Evolutionary conservation across 1,140 invertebrate species (phyloP), one percentile per base, ranked within the genome.

Genomic region (Micrasema minimum): DNA sequence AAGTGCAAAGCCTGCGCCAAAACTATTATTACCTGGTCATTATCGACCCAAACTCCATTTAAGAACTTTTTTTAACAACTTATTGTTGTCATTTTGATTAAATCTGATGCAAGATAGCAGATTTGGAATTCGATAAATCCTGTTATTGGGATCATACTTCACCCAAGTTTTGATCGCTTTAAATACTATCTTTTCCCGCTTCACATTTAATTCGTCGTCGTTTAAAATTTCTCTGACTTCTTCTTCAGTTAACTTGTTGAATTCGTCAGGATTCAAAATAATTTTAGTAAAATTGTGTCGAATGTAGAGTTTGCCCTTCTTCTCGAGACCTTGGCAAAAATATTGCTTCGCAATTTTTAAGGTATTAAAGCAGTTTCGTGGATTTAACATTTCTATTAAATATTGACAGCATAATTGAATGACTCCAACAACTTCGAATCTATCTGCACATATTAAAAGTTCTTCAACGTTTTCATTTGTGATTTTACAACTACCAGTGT

Each of bases 51-150:
- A n/a, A 12, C 45, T 46, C 59, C 59, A 62, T 12, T 62, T 62
- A 3, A 62, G 12, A 20, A 62, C 59, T 12, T 9, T 45, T 46
- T 43, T 43, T n/a, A 45, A 0, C n/a, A 62, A 97, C 84, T 0
- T 97, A 43, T 18, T 22, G n/a, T 62, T 62, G 20, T 62, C 16
- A n/a, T 62, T 22, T 31, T 62, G 57, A 7, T 95, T 94, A 1
- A 96, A 85, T 20, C 95, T 87, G 69, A 95, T 90, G 61, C 91
- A 91, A 37, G 88, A 88, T 86, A 97, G 90, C 0, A 97, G 80
- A 26, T 89, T 85, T 0, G 90, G 87, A 3, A 94, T 90, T 73
- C 90, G 81, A 26, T 83, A 76, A 78, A 88, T 89, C 9, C 92
- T 85, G 4, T 78, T 79, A n/a, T 88, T 83, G 0, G 88, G 85